Percentiles rank a stretch among this genome's conserved stretches.
Conservation (phyloP, 2,113 vertebrate genomes). For the Nicator chloris region DNA sequence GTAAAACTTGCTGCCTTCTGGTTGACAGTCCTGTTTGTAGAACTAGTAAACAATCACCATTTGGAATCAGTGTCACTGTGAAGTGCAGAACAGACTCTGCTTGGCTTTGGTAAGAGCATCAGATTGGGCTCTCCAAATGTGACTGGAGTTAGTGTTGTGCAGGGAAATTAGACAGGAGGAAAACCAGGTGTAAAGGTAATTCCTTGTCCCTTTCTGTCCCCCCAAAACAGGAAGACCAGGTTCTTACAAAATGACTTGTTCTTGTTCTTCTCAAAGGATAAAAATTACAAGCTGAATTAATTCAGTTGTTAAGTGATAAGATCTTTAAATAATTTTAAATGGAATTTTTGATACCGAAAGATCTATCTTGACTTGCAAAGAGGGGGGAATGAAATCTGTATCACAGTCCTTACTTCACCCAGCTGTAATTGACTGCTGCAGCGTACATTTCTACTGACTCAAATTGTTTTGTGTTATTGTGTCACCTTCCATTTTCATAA, state of each 20-base stretch:
- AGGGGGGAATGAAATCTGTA: neutral
- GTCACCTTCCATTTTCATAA: conserved; percentile 35
- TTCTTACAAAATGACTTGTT: neutral
- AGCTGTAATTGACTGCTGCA: neutral
- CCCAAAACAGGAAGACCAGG: neutral
- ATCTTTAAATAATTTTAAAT: neutral
- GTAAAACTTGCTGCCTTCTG: neutral
- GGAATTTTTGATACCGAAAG: neutral
- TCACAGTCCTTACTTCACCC: neutral
- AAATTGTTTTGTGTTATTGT: neutral
- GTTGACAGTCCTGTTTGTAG: neutral
- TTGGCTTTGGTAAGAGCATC: neutral
- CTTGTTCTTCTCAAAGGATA: neutral
- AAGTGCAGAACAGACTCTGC: neutral
- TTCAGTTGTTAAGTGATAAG: neutral
- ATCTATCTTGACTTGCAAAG: neutral
- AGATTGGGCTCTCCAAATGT: neutral
- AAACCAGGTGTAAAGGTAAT: neutral
- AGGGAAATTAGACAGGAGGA: neutral
- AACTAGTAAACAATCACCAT: neutral
- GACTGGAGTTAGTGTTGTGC: neutral
- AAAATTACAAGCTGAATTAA: neutral
- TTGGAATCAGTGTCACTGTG: neutral
- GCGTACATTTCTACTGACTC: neutral
- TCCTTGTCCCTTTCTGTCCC: neutral